Evolutionary conservation across 2,888 invertebrate genomes (phyloP), one percentile per base, ranked within the genome.

Genomic region (Tiliacea citrago): DNA sequence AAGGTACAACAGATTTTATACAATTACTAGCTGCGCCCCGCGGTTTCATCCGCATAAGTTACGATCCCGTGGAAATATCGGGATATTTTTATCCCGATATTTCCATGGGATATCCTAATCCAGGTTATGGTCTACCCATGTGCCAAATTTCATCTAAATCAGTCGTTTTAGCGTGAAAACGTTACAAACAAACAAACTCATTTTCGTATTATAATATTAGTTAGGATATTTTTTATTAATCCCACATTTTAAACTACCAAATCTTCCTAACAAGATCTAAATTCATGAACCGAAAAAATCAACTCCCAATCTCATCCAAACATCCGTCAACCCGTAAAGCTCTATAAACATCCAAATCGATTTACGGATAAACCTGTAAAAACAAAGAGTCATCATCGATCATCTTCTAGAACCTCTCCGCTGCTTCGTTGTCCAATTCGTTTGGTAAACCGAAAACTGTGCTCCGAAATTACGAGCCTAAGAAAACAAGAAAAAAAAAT

Each of bases 351-450:
- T 81, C 82, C 79, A 91, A 91, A 92, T 90, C 89, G 90, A 91
- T 91, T 91, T 89, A 89, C 89, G 89, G 92, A 90, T 92, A 92
- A 93, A 93, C 91, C 93, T 94, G 94, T 94, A 93, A 95, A 95
- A 96, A 95, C 95, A 95, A 94, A 92, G 92, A 91, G 89, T 92
- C 93, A 91, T 92, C 93, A 95, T 95, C 95, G 91, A 95, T 95
- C 95, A 95, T 94, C 88, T 85, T 73, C 83, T 90, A 81, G 87
- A 87, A 88, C 88, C 88, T 88, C 90, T 86, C 89, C 91, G 90
- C 87, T 85, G 90, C 87, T 82, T 88, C 92, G 91, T 90, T 91
- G 90, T 90, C 84, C 87, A 88, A 85, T 83, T 83, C 84, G 85
- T 91, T 92, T 90, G 94, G 94, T 94, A 93, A 95, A 94, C 95